phyloP scores from a whole-genome alignment of 2,888 invertebrate genomes.

The Drosophila mettleri region DNA sequence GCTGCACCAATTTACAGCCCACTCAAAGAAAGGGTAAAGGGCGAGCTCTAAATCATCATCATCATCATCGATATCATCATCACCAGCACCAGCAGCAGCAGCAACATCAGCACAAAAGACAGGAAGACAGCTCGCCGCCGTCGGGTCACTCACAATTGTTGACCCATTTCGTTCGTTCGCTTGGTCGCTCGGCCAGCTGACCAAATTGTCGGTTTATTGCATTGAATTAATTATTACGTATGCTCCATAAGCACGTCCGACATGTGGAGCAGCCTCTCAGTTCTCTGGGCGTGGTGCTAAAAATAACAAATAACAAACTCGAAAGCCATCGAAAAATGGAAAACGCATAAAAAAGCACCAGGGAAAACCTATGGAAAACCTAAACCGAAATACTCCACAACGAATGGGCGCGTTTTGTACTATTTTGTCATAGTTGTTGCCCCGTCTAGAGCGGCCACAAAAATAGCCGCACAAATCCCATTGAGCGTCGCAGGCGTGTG shows the following conservation, averaged over 20 bases:
- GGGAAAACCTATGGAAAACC: conserved; percentile 52
- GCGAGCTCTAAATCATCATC: conserved; percentile 30
- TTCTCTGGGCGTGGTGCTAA: conserved; percentile 42
- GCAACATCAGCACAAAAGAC: conserved; percentile 58
- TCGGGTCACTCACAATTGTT: conserved; percentile 68
- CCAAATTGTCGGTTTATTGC: conserved; percentile 67
- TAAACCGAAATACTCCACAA: conserved; percentile 66
- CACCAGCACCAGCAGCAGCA: conserved; percentile 1
- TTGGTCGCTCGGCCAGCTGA: conserved; percentile 29
- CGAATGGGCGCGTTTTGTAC: conserved; percentile 68
- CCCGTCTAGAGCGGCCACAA: conserved; percentile 66
- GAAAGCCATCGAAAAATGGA: conserved; percentile 14
- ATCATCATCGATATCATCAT: conserved; percentile 22
- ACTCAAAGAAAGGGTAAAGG: conserved; percentile 66
- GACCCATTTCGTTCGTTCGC: conserved; percentile 65
- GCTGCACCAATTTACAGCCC: conserved; percentile 59
- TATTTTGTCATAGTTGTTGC: conserved; percentile 70
- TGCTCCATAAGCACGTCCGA: conserved; percentile 50
- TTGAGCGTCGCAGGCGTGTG: conserved; percentile 69
- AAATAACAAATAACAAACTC: conserved; percentile 52
- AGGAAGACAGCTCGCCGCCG: conserved; percentile 64
- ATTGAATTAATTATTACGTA: conserved; percentile 76
- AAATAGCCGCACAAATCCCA: conserved; percentile 78
- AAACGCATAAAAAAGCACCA: conserved; percentile 38
- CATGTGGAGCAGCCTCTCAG: conserved; percentile 42